phyloP scores from a whole-genome alignment of 1,140 invertebrate species.

The Zophobas atratus region DNA sequence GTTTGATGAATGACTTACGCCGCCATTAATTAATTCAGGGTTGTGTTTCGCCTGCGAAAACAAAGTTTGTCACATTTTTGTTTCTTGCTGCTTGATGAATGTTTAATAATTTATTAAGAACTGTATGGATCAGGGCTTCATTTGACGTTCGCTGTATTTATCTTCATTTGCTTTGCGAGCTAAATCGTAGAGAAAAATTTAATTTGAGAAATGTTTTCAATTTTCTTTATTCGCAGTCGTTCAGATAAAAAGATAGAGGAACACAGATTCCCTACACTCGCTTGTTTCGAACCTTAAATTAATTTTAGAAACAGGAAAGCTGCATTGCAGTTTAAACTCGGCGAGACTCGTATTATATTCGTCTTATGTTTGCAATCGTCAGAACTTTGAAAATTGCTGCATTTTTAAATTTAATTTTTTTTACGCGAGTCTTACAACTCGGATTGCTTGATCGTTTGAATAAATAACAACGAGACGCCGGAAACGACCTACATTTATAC shows the following conservation, averaged over 20 bases:
- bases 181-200: slow-evolving; percentile 24
- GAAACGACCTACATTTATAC: no score
- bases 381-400: no score
- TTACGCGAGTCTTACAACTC: no score
- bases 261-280: slow-evolving; percentile 9
- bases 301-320: slow-evolving; percentile 5
- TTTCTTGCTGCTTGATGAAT: background rate
- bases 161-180: slow-evolving; percentile 13
- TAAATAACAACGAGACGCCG: no score
- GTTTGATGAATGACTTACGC: no score
- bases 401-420: no score
- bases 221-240: slow-evolving; percentile 20
- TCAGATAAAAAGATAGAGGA: slow-evolving; percentile 28
- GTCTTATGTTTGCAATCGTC: no score
- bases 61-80: slow-evolving; percentile 2
- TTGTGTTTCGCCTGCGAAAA: background rate
- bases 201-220: slow-evolving; percentile 34
- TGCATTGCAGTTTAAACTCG: no score
- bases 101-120: slow-evolving; percentile 9
- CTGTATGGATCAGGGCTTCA: background rate
- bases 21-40: background rate
- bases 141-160: slow-evolving; percentile 13
- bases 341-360: no score
- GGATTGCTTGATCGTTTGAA: no score
- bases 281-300: slow-evolving; percentile 12